Evolutionary conservation across 2,888 invertebrate genomes (phyloP).

Genomic region (Bombylius discolor): DNA sequence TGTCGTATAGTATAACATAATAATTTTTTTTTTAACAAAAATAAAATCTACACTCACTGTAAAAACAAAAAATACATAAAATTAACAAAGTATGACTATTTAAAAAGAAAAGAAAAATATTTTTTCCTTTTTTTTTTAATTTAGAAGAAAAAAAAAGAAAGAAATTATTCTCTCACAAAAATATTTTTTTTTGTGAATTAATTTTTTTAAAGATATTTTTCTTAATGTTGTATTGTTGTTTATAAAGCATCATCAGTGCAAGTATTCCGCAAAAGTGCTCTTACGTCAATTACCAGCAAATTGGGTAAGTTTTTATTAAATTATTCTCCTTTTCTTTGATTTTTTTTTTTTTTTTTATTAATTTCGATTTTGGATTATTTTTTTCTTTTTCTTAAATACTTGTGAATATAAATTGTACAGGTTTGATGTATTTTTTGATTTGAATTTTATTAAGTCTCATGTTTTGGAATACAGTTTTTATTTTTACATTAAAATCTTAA

Average conservation of each 20-base stretch:
- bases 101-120: too few species aligned
- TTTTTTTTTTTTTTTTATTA: too few species aligned
- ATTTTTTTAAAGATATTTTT: background rate
- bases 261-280: conserved; percentile 66
- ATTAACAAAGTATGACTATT: too few species aligned
- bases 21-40: background rate
- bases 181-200: conserved; percentile 3
- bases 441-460: too few species aligned
- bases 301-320: conserved; percentile 66
- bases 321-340: background rate
- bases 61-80: too few species aligned
- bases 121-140: background rate
- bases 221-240: background rate
- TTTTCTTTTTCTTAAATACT: too few species aligned
- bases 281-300: conserved; percentile 79
- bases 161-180: background rate
- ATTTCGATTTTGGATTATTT: too few species aligned
- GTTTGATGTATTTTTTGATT: too few species aligned
- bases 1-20: background rate
- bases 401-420: too few species aligned
- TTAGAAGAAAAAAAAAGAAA: background rate
- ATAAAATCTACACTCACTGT: too few species aligned
- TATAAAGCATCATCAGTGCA: conserved; percentile 38
- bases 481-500: too few species aligned
- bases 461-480: too few species aligned